Conservation (phyloP, 1,140 invertebrate genomes). For the Conopomorpha cramerella region DNA sequence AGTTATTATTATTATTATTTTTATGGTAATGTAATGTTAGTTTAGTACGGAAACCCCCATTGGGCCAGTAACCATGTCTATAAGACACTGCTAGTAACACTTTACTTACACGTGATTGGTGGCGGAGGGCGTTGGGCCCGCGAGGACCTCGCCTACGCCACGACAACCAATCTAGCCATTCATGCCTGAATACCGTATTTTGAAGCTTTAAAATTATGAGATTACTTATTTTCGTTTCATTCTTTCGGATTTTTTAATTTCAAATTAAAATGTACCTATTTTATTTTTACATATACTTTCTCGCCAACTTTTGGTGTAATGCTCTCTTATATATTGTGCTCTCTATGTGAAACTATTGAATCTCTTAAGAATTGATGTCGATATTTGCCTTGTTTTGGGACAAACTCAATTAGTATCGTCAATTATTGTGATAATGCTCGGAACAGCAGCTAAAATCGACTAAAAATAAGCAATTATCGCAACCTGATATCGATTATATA, state of each 20-base stretch:
- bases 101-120: too few relatives aligned
- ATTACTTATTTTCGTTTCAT: constrained; percentile 41
- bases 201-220: constrained; percentile 54
- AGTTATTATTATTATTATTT: too few relatives aligned
- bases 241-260: constrained; percentile 17
- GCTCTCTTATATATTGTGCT: constrained; percentile 16
- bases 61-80: constrained; percentile 54
- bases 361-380: too few relatives aligned
- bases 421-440: too few relatives aligned
- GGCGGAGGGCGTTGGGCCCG: constrained; percentile 7
- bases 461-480: too few relatives aligned
- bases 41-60: constrained; percentile 36
- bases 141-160: constrained; percentile 21
- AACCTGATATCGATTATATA: constrained; percentile 9
- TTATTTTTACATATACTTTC: too few relatives aligned
- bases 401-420: too few relatives aligned
- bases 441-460: too few relatives aligned
- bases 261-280: too few relatives aligned
- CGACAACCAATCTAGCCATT: constrained; percentile 8
- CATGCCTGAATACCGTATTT: constrained; percentile 27
- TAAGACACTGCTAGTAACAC: constrained; percentile 59
- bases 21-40: constrained; percentile 56
- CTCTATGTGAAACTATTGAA: constrained; percentile 18
- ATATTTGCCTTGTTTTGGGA: too few relatives aligned
- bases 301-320: too few relatives aligned